These are phyloP conservation scores for Psylliodes chrysocephalus DNA, from an alignment of 2,888 invertebrate species.

Conservation along the genomic window DNA sequence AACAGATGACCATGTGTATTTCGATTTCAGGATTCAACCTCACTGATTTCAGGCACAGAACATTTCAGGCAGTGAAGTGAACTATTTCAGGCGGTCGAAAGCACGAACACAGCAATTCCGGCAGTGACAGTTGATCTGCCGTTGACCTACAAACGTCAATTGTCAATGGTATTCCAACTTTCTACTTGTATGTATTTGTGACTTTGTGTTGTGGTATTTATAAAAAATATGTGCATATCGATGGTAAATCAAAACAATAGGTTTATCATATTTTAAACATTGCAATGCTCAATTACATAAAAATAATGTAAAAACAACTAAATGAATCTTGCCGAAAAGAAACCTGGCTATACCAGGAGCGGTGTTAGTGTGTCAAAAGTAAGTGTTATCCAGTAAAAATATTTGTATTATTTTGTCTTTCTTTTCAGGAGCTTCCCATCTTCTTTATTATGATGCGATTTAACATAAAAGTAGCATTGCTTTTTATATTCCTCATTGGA, in stretches of 20 bases:
- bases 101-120: no score
- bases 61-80: no score
- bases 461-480: slow-evolving; percentile 79
- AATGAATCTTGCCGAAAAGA: slow-evolving; percentile 33
- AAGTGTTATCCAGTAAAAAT: neutral
- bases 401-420: neutral
- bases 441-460: slow-evolving; percentile 78
- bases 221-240: neutral
- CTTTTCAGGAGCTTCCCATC: slow-evolving; percentile 62
- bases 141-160: no score
- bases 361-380: slow-evolving; percentile 17
- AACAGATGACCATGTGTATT: no score
- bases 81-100: no score
- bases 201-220: no score
- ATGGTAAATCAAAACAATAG: neutral
- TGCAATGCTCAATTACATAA: neutral
- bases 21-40: no score
- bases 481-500: slow-evolving; percentile 73
- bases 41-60: no score
- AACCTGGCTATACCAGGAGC: slow-evolving; percentile 31
- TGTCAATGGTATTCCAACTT: no score
- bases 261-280: neutral
- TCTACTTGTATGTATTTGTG: no score
- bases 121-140: neutral
- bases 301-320: slow-evolving; percentile 30